Evolutionary conservation across 2,888 invertebrate species (phyloP).

Genomic region (Polydrusus cervinus): DNA sequence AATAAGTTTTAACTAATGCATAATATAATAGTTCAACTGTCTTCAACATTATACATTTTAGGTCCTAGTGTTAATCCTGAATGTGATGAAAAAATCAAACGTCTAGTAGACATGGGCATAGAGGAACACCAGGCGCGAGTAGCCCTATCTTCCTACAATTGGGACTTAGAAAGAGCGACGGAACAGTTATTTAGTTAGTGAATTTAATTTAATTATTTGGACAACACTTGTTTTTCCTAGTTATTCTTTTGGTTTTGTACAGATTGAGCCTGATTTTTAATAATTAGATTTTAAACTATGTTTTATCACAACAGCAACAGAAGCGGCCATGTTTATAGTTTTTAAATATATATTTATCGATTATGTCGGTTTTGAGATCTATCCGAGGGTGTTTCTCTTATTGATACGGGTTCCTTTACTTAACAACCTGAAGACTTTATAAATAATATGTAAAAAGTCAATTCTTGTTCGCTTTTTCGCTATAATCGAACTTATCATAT

Average conservation of each 20-base stretch:
- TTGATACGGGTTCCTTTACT: no score
- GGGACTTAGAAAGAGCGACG: conserved; percentile 94
- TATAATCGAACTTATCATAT: no score
- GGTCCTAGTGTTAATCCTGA: conserved; percentile 85
- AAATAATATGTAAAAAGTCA: no score
- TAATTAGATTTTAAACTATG: conserved; percentile 4
- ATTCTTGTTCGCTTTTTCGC: no score
- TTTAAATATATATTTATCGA: conserved; percentile 13
- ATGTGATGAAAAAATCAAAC: conserved; percentile 90
- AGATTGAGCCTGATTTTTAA: conserved; percentile 7
- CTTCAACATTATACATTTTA: conserved; percentile 60
- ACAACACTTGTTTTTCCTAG: conserved; percentile 19
- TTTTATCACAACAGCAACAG: not conserved
- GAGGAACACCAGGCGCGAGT: conserved; percentile 91
- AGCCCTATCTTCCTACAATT: conserved; percentile 92
- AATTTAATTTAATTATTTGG: conserved; percentile 31
- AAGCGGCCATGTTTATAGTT: conserved; percentile 14
- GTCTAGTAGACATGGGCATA: conserved; percentile 95
- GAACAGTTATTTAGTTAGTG: conserved; percentile 89
- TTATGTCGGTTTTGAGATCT: conserved; percentile 18
- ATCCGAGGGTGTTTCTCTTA: not conserved
- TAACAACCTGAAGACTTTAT: no score
- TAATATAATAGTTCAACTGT: no score
- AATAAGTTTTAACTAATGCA: no score
- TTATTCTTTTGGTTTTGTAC: conserved; percentile 19